phyloP scores from a whole-genome alignment of 2,797 vertebrate genomes.

The Acestrorhynchus altus region DNA sequence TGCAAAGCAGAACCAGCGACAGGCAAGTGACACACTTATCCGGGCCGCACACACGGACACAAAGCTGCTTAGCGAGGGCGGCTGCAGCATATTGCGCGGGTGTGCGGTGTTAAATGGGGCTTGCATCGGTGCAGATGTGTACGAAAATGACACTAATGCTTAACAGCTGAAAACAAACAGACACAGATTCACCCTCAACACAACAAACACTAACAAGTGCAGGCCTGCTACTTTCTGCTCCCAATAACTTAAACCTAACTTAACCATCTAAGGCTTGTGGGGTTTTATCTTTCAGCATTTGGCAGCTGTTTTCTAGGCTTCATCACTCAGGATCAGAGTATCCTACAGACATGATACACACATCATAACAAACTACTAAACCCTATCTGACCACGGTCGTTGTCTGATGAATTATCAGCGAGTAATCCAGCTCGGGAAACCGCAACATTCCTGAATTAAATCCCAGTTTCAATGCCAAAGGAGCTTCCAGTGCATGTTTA shows the following conservation, averaged over 20 bases:
- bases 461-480: no score
- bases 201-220: neutral
- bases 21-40: constrained; percentile 18
- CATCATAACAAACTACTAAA: no score
- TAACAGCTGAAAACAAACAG: constrained; percentile 35
- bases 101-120: constrained; percentile 31
- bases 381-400: no score
- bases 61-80: constrained; percentile 35
- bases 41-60: neutral
- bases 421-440: no score
- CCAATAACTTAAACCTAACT: neutral
- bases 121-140: constrained; percentile 21
- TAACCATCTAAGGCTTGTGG: neutral
- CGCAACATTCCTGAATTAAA: no score
- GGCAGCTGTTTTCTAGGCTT: no score
- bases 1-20: constrained; percentile 20
- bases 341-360: no score
- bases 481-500: no score
- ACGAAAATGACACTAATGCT: constrained; percentile 40
- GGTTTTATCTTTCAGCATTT: no score
- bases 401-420: no score
- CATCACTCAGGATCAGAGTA: no score
- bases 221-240: no score
- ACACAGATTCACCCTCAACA: constrained; percentile 2
- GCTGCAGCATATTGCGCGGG: constrained; percentile 5